Evolutionary conservation across 2,888 invertebrate species (phyloP), one percentile per base, ranked within the genome.

Genomic region (Drosophila eohydei): DNA sequence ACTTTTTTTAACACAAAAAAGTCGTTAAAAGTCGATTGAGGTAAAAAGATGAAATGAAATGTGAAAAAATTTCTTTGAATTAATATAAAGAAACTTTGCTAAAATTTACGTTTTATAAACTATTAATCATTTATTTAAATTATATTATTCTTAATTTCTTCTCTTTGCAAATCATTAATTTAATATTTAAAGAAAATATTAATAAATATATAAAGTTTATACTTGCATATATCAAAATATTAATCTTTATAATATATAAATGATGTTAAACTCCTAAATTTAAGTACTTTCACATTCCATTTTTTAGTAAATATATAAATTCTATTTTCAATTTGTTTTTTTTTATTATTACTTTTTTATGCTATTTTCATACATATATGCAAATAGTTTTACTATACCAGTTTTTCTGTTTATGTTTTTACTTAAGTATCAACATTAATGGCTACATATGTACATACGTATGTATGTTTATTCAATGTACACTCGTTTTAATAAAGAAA

Each of bases 401-500:
- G 30, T 30, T 9, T 48, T 30, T 1, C 16, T 50, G 48, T 50
- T 50, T 32, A 50, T 50, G 32, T 50, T 50, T 50, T 12, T 50
- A 21, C 6, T 32, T 50, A 50, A 32, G 32, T 30, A 48, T n/a
- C 48, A 48, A 30, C 48, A 48, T 48, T n/a, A 48, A 32, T 28
- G 28, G 16, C 30, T 41, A 54, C 12, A 14, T 36, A 52, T 56
- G 30, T 50, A 50, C 16, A 26, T 30, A 76, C 38, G 30, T 68
- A 57, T 41, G 32, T 50, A 58, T 16, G 38, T 43, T 48, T 28
- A 38, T 32, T 51, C 43, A 36, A 56, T 36, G 12, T 46, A 56
- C 40, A 36, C 16, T 44, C 14, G 51, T 48, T 43, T 43, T 43
- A 43, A 52, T 56, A 57, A 36, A 51, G 55, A 57, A 65, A 36